A percentile compares a stretch with the other conserved stretches of the same genome.
Conservation (phyloP, 2,888 invertebrate species). For the Tenthredo distinguenda region DNA sequence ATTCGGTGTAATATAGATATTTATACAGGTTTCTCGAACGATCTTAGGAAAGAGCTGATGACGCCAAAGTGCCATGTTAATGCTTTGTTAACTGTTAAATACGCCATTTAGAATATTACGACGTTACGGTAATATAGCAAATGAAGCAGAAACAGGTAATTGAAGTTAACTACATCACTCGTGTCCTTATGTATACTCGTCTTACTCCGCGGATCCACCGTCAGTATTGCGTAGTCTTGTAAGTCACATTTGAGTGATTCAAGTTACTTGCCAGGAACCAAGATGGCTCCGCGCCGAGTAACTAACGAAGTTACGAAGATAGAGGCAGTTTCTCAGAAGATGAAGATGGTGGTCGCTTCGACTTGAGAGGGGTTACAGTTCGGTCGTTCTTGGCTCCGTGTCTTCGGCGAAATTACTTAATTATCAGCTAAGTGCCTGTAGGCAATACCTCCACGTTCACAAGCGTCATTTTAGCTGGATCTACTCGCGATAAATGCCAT, state of each 20-base stretch:
- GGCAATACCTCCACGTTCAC: constrained; percentile 67
- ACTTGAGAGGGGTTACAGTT: constrained; percentile 50
- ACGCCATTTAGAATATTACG: constrained; percentile 46
- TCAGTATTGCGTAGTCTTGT: constrained; percentile 44
- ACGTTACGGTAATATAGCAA: constrained; percentile 43
- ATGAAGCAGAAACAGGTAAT: constrained; percentile 63
- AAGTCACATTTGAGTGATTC: constrained; percentile 68
- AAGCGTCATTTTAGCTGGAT: constrained; percentile 8
- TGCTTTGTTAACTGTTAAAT: constrained; percentile 48
- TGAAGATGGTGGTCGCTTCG: constrained; percentile 50
- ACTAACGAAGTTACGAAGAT: constrained; percentile 74
- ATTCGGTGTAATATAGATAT: background rate
- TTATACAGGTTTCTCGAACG: background rate
- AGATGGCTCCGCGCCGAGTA: constrained; percentile 75
- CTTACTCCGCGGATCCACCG: background rate
- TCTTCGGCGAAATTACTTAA: constrained; percentile 76
- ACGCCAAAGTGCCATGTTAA: background rate
- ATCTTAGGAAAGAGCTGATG: constrained; percentile 3
- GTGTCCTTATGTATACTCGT: constrained; percentile 60
- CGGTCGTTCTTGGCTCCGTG: constrained; percentile 67
- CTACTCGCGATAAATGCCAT: background rate
- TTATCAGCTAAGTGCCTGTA: constrained; percentile 76
- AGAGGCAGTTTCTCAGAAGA: constrained; percentile 51
- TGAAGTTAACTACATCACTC: constrained; percentile 71
- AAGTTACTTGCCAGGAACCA: constrained; percentile 69